Evolutionary conservation across 2,797 vertebrate species (phyloP).

Genomic region (Anisognathus igniventris): DNA sequence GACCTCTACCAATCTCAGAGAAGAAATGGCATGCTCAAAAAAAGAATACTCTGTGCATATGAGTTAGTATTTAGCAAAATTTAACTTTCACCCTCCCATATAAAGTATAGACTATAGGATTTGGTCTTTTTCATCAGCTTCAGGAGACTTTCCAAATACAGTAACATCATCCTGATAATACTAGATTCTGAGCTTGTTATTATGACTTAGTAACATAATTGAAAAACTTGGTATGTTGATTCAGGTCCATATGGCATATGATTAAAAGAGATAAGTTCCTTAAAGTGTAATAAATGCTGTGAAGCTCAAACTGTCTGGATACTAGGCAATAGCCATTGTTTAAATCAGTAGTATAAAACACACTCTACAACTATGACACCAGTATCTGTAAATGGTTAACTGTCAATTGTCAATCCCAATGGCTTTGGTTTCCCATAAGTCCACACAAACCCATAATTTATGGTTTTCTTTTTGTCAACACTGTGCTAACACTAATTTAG

Average conservation of each 20-base stretch:
- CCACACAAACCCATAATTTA: not conserved
- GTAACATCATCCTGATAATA: not conserved
- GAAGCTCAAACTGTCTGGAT: not conserved
- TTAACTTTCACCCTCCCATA: not conserved
- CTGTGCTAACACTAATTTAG: not conserved
- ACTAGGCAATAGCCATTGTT: not conserved
- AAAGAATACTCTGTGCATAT: not conserved
- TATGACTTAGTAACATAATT: not conserved
- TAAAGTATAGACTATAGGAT: not conserved
- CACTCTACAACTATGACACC: not conserved
- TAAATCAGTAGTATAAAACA: not conserved
- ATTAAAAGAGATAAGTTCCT: constrained; percentile 5
- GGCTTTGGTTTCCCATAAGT: not conserved
- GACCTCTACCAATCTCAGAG: not conserved
- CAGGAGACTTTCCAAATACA: not conserved
- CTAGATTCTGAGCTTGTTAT: not conserved
- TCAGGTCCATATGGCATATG: not conserved
- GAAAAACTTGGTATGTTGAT: constrained; percentile 20
- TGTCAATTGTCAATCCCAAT: not conserved
- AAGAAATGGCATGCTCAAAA: not conserved
- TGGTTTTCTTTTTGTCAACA: not conserved
- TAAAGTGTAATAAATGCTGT: not conserved
- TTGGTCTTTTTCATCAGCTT: not conserved
- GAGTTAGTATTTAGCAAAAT: not conserved
- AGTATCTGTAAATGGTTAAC: not conserved